Evolutionary conservation across 2,888 invertebrate genomes (phyloP).

Genomic region (Melanchra persicariae): DNA sequence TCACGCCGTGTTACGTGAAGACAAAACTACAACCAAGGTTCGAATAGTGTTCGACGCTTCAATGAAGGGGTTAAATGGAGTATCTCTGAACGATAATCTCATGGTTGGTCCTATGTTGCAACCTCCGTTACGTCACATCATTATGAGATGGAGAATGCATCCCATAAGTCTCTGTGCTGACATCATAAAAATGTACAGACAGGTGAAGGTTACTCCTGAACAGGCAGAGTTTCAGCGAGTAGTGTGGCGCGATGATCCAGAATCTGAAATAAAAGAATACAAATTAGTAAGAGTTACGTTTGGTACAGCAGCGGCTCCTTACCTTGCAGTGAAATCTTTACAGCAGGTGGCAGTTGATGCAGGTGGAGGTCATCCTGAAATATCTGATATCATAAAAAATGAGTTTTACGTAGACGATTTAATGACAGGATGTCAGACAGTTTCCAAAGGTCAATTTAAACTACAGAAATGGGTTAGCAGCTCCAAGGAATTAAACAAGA

Average conservation of each 20-base stretch:
- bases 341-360: too few species aligned
- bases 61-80: slow-evolving; percentile 7
- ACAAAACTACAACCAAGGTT: slow-evolving; percentile 1
- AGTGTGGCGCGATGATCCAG: too few species aligned
- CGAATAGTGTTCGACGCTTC: slow-evolving; percentile 16
- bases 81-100: slow-evolving; percentile 2
- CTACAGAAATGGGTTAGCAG: too few species aligned
- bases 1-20: too few species aligned
- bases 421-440: neutral
- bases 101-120: neutral
- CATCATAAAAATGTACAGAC: neutral
- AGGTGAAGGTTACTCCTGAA: too few species aligned
- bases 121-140: slow-evolving; percentile 8
- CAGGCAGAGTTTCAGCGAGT: neutral
- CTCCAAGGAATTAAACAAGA: too few species aligned
- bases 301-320: too few species aligned
- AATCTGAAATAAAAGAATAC: too few species aligned
- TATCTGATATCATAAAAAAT: neutral
- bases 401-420: neutral
- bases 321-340: too few species aligned
- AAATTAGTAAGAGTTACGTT: too few species aligned
- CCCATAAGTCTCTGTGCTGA: slow-evolving; percentile 16
- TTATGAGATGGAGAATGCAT: slow-evolving; percentile 17
- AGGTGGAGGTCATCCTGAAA: too few species aligned
- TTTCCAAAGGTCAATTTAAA: too few species aligned